Evolutionary conservation across 2,797 vertebrate species (phyloP).

Genomic region (Scolopax bukidnonensis): DNA sequence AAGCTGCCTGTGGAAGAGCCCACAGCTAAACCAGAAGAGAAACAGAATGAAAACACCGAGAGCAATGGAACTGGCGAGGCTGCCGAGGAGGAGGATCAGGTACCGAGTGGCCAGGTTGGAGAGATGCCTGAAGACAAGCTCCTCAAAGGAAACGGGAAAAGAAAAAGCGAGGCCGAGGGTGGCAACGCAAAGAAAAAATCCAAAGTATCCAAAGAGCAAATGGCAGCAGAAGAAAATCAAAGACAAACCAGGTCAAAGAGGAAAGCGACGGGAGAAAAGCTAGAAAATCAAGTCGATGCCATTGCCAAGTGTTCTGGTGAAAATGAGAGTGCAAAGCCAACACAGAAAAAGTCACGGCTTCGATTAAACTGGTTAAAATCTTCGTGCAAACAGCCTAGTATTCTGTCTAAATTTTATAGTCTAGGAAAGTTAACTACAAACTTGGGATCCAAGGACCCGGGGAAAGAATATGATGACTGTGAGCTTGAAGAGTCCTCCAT

Average conservation of each 20-base stretch:
- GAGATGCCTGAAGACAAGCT: constrained; percentile 75
- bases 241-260: constrained; percentile 91
- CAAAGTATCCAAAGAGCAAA: constrained; percentile 84
- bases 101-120: not conserved
- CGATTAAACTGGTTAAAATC: constrained; percentile 89
- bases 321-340: constrained; percentile 70
- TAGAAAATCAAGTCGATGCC: constrained; percentile 69
- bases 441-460: constrained; percentile 73
- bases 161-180: constrained; percentile 90
- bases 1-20: constrained; percentile 62
- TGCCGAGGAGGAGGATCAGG: not conserved
- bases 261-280: constrained; percentile 82
- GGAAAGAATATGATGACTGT: constrained; percentile 63
- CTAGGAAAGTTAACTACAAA: constrained; percentile 87
- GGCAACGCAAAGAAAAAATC: constrained; percentile 94
- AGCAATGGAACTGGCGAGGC: not conserved
- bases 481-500: constrained; percentile 49
- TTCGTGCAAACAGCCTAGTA: constrained; percentile 90
- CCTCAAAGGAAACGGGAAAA: constrained; percentile 84
- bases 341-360: constrained; percentile 86
- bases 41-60: not conserved
- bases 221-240: constrained; percentile 75
- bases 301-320: constrained; percentile 73
- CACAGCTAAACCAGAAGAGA: constrained; percentile 36
- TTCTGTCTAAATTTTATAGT: constrained; percentile 94